phyloP scores from a whole-genome alignment of 1,140 invertebrate species.

The Homalodisca vitripennis region DNA sequence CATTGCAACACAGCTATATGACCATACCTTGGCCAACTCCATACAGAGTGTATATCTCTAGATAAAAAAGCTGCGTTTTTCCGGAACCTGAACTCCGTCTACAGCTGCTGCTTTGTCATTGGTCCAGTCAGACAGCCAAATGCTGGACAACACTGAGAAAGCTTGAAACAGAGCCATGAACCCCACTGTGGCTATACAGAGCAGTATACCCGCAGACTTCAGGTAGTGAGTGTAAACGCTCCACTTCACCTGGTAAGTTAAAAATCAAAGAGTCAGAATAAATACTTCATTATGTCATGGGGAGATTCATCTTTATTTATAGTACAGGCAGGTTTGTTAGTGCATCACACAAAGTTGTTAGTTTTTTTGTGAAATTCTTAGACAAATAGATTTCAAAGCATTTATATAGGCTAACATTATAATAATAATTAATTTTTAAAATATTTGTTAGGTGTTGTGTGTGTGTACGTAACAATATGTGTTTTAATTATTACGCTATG shows the following conservation, averaged over 20 bases:
- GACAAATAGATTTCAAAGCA: too few relatives aligned
- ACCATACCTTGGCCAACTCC: not conserved
- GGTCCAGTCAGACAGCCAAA: conserved; percentile 89
- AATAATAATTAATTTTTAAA: too few relatives aligned
- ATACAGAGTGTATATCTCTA: not conserved
- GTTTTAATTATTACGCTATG: too few relatives aligned
- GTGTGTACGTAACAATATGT: too few relatives aligned
- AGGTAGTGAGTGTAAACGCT: conserved; percentile 88
- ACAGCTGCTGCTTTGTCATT: conserved; percentile 50
- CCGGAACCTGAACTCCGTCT: not conserved
- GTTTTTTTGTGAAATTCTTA: too few relatives aligned
- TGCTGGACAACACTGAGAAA: conserved; percentile 75
- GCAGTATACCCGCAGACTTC: conserved; percentile 74
- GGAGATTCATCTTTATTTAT: too few relatives aligned
- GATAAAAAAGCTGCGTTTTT: not conserved
- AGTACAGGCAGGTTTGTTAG: too few relatives aligned
- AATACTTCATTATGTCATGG: too few relatives aligned
- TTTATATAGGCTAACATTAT: too few relatives aligned
- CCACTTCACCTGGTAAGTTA: conserved; percentile 90
- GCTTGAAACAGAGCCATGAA: conserved; percentile 69
- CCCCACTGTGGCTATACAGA: conserved; percentile 72
- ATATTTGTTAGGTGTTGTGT: too few relatives aligned
- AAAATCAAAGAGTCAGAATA: too few relatives aligned
- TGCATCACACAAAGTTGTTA: too few relatives aligned
- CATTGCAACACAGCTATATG: not conserved